phyloP scores from a whole-genome alignment of 2,797 vertebrate genomes.

The Hoplostethus mediterraneus region DNA sequence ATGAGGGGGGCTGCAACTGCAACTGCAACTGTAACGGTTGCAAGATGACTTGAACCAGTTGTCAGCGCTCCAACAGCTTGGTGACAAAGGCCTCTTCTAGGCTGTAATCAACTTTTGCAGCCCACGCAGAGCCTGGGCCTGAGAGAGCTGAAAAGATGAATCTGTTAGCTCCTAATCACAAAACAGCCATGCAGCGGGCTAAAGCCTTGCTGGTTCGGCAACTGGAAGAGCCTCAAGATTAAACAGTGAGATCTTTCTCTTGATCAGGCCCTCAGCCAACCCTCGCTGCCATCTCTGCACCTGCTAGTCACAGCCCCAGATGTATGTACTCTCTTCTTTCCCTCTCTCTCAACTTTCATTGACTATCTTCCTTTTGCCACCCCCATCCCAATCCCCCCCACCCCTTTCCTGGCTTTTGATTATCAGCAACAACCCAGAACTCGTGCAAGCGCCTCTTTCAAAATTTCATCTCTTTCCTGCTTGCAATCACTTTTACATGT shows the following conservation, averaged over 20 bases:
- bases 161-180: constrained; percentile 79
- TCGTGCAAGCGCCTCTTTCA: constrained; percentile 57
- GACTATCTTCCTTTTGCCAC: constrained; percentile 69
- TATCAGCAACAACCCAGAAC: constrained; percentile 66
- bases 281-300: constrained; percentile 76
- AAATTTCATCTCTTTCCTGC: constrained; percentile 66
- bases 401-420: constrained; percentile 70
- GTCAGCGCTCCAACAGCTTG: constrained; percentile 42
- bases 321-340: constrained; percentile 63
- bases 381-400: neutral
- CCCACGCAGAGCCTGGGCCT: constrained; percentile 62
- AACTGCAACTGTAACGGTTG: constrained; percentile 27
- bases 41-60: constrained; percentile 49
- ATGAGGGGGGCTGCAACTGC: constrained; percentile 30
- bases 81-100: constrained; percentile 64
- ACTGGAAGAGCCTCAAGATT: constrained; percentile 78
- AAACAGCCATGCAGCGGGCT: constrained; percentile 74
- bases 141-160: constrained; percentile 76
- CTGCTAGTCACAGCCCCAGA: constrained; percentile 80
- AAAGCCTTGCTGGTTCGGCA: constrained; percentile 68
- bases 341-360: constrained; percentile 69
- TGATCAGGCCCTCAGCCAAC: constrained; percentile 66
- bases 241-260: constrained; percentile 86
- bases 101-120: constrained; percentile 74
- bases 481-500: constrained; percentile 51